Evolutionary conservation across 2,888 invertebrate genomes (phyloP).

Genomic region (Tuta absoluta): DNA sequence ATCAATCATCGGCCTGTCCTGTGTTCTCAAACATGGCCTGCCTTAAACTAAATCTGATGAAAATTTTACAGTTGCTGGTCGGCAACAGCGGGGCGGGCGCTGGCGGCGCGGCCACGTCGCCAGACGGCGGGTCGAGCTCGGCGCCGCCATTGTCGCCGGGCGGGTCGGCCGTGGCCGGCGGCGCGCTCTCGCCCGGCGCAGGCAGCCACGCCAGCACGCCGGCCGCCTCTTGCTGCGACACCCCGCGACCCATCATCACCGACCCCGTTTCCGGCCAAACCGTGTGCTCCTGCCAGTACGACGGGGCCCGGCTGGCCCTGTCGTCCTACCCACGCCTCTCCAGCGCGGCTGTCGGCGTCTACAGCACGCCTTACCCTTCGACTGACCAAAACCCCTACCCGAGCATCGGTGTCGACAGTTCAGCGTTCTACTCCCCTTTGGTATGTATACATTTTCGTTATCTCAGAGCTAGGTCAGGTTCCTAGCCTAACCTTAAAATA

Average conservation of each 20-base stretch:
- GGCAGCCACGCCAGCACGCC: slow-evolving; percentile 78
- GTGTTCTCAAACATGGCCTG: not conserved
- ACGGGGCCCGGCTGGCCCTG: slow-evolving; percentile 91
- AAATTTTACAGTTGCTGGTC: slow-evolving; percentile 83
- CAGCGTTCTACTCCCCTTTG: slow-evolving; percentile 97
- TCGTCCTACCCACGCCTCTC: slow-evolving; percentile 89
- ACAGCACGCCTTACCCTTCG: slow-evolving; percentile 93
- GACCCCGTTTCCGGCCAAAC: slow-evolving; percentile 96
- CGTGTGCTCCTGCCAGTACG: slow-evolving; percentile 97
- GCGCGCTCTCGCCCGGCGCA: slow-evolving; percentile 82
- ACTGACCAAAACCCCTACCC: slow-evolving; percentile 96
- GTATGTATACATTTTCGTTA: slow-evolving; percentile 82
- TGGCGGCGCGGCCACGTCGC: slow-evolving; percentile 88
- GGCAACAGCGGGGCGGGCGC: slow-evolving; percentile 89
- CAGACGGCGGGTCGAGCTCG: slow-evolving; percentile 85
- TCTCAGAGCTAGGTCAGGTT: too few relatives aligned
- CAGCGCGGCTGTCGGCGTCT: slow-evolving; percentile 89
- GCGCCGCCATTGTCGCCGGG: slow-evolving; percentile 88
- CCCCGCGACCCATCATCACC: slow-evolving; percentile 94
- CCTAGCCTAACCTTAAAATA: too few relatives aligned
- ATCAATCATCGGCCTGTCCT: slow-evolving; percentile 18
- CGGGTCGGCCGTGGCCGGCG: slow-evolving; percentile 83
- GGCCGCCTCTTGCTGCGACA: slow-evolving; percentile 90
- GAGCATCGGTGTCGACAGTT: slow-evolving; percentile 95
- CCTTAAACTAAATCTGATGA: slow-evolving; percentile 1